These are phyloP conservation scores for Xylocampa areola DNA, from an alignment of 2,888 invertebrate species.

Conservation along the genomic window DNA sequence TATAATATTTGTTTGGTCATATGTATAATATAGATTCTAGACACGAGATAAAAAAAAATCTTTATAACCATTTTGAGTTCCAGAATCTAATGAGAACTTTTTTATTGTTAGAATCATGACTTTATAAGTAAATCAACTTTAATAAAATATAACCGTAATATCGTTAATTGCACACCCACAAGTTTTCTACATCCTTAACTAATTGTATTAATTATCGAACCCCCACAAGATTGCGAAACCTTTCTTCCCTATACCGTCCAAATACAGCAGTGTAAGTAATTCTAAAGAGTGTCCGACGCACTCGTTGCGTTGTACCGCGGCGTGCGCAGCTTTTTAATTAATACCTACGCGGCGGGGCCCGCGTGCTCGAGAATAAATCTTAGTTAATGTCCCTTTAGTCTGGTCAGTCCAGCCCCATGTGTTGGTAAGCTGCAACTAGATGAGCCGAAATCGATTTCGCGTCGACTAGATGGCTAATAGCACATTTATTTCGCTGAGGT, in stretches of 20 bases:
- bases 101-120: too few species aligned
- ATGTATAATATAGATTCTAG: too few species aligned
- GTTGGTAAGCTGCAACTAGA: slow-evolving; percentile 69
- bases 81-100: too few species aligned
- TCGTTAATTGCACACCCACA: background rate
- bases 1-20: too few species aligned
- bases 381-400: slow-evolving; percentile 87
- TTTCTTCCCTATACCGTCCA: slow-evolving; percentile 17
- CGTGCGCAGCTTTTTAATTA: slow-evolving; percentile 87
- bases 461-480: slow-evolving; percentile 53
- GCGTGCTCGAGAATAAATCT: slow-evolving; percentile 84
- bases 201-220: slow-evolving; percentile 27
- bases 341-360: slow-evolving; percentile 73
- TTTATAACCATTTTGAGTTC: too few species aligned
- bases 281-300: slow-evolving; percentile 72
- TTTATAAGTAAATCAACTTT: too few species aligned
- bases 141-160: too few species aligned
- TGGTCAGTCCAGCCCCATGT: slow-evolving; percentile 78
- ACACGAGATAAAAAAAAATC: too few species aligned
- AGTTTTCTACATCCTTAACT: slow-evolving; percentile 2
- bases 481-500: slow-evolving; percentile 46
- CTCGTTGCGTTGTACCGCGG: slow-evolving; percentile 64
- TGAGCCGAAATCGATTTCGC: slow-evolving; percentile 71
- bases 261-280: slow-evolving; percentile 67
- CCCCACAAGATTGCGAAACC: slow-evolving; percentile 31